Base-by-base conservation (phyloP, 2,113 vertebrate species). In the Corynorhinus townsendii region DNA sequence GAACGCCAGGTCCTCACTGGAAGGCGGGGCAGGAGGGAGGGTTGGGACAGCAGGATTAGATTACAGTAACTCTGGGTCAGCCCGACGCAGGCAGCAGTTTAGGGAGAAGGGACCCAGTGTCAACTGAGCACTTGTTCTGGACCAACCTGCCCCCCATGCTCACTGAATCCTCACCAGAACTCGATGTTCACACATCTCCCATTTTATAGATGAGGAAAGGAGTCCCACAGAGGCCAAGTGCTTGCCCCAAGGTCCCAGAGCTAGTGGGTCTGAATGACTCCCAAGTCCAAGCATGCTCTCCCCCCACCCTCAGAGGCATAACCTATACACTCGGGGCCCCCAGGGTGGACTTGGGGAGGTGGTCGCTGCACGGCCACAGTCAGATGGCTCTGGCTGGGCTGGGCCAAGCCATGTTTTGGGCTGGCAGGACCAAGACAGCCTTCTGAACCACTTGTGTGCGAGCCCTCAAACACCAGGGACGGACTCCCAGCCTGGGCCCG, bases 401-500 rank as follows among this genome's bases (percentile, higher is more conserved):
- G 40, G 22, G 56, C 81, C 30, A 52, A 43, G 43, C 17, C 49
- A 56, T 1, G 15, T 12, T 90, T 28, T 79, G 52, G 52, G 56
- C 90, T 79, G 68, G 85, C 38, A 89, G 56, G 71, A 69, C 68
- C 35, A 40, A 59, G 76, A 52, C 12, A n/a, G 92, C 72, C 87
- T 96, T 93, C n/a, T 7, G 73, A 95, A 83, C 92, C 77, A 71
- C 7, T 62, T 49, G 11, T 81, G 47, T 1, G 16, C 68, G 28
- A 56, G 90, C 49, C 9, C 24, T 86, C 86, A 92, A 38, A 90
- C 0, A 2, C 43, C 20, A 6, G 76, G 47, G 52, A 89, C 28
- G 66, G 90, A 64, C 71, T 93, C 77, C 69, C 86, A 81, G 73
- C 52, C 86, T n/a, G 72, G 82, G 86, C 52, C 83, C 62, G n/a